Conservation (phyloP, 2,113 vertebrate genomes). For the Astur gentilis region DNA sequence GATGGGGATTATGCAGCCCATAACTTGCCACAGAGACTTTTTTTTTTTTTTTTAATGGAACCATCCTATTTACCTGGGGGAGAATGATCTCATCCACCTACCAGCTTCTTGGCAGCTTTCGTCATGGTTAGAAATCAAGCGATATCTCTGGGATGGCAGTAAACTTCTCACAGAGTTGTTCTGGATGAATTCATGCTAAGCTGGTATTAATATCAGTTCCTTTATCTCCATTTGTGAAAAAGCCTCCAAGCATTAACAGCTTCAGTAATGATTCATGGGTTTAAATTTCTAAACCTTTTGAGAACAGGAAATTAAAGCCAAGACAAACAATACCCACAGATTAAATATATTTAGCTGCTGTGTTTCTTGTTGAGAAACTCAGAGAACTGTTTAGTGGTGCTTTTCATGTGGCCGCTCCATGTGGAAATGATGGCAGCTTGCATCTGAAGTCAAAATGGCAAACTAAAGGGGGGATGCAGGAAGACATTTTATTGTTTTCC, state of each 20-base stretch:
- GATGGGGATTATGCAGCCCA: background rate
- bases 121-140: background rate
- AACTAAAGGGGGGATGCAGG: background rate
- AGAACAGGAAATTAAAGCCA: slow-evolving; percentile 68
- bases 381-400: slow-evolving; percentile 20
- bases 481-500: slow-evolving; percentile 13
- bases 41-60: background rate
- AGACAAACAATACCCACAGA: slow-evolving; percentile 59
- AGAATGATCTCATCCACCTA: background rate
- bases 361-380: slow-evolving; percentile 38
- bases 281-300: slow-evolving; percentile 62
- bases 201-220: slow-evolving; percentile 46
- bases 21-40: background rate
- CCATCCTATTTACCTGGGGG: background rate
- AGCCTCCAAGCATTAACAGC: slow-evolving; percentile 41
- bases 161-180: background rate
- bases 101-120: background rate
- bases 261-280: slow-evolving; percentile 54
- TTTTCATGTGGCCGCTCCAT: slow-evolving; percentile 52
- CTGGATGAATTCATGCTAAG: slow-evolving; percentile 20
- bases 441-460: background rate
- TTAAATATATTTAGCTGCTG: slow-evolving; percentile 61
- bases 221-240: slow-evolving; percentile 50
- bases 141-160: background rate
- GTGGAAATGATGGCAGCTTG: slow-evolving; percentile 1